Evolutionary conservation across 2,888 invertebrate genomes (phyloP).

Genomic region (Nymphalis urticae): DNA sequence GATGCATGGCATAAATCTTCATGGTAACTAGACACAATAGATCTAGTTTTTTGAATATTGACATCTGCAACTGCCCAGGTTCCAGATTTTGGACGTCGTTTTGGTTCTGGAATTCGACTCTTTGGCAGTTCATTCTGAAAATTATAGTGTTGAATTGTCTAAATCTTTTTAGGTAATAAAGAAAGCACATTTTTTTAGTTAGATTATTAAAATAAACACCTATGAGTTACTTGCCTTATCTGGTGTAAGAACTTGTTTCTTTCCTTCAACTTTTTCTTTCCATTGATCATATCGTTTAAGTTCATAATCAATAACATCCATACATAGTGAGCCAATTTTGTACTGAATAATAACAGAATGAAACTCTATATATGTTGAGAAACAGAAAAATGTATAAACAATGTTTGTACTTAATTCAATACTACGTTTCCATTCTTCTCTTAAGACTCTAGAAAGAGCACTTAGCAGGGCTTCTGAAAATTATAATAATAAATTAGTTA

Average conservation of each 20-base stretch:
- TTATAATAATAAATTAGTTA: slow-evolving; percentile 19
- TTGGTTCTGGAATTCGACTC: slow-evolving; percentile 87
- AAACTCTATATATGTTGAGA: slow-evolving; percentile 97
- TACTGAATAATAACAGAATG: slow-evolving; percentile 97
- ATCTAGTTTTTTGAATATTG: slow-evolving; percentile 80
- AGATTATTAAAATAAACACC: neutral
- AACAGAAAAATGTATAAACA: slow-evolving; percentile 97
- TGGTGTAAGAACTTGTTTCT: slow-evolving; percentile 69
- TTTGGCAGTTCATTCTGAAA: slow-evolving; percentile 84
- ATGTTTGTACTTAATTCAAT: slow-evolving; percentile 98
- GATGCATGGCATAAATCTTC: slow-evolving; percentile 82
- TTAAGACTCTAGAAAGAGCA: slow-evolving; percentile 95
- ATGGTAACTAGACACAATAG: slow-evolving; percentile 86
- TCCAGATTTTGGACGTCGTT: slow-evolving; percentile 88
- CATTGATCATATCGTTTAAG: slow-evolving; percentile 95
- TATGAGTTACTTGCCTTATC: slow-evolving; percentile 61
- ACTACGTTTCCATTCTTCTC: slow-evolving; percentile 99
- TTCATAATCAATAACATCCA: slow-evolving; percentile 98
- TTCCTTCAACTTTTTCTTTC: slow-evolving; percentile 85
- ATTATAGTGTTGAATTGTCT: slow-evolving; percentile 14
- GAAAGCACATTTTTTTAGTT: neutral
- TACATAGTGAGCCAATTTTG: slow-evolving; percentile 97
- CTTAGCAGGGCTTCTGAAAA: slow-evolving; percentile 94
- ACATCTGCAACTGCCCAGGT: slow-evolving; percentile 84
- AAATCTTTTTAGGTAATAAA: neutral